Conservation (phyloP, 2,797 vertebrate genomes). For the Sternotherus odoratus region DNA sequence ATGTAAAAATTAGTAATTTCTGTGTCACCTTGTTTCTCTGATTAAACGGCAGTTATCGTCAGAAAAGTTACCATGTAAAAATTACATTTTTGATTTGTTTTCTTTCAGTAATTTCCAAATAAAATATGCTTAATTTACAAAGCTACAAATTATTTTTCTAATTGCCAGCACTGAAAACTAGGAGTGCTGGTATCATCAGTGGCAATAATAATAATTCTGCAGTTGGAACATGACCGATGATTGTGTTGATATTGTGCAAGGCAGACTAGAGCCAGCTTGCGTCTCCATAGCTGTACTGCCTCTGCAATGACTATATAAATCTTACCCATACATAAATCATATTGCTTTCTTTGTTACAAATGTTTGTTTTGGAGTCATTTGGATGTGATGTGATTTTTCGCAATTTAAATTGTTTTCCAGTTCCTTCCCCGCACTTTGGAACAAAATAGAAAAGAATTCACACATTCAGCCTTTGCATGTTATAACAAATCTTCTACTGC, state of each 20-base stretch:
- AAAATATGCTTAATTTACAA: neutral
- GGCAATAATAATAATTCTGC: neutral
- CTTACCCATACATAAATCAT: neutral
- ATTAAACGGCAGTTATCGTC: neutral
- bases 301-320: neutral
- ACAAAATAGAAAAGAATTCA: neutral
- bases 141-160: neutral
- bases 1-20: accelerated
- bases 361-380: neutral
- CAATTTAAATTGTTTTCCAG: neutral
- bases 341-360: neutral
- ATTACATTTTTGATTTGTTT: neutral
- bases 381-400: neutral
- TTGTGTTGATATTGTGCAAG: neutral
- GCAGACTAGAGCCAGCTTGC: neutral
- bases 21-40: neutral
- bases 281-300: neutral
- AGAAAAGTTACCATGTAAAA: neutral
- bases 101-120: neutral
- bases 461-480: neutral
- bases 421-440: neutral
- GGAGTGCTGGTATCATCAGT: neutral
- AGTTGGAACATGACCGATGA: neutral
- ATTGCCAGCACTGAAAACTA: neutral
- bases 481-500: neutral